Conservation (phyloP, 2,113 vertebrate species). For the Dicentrarchus labrax region DNA sequence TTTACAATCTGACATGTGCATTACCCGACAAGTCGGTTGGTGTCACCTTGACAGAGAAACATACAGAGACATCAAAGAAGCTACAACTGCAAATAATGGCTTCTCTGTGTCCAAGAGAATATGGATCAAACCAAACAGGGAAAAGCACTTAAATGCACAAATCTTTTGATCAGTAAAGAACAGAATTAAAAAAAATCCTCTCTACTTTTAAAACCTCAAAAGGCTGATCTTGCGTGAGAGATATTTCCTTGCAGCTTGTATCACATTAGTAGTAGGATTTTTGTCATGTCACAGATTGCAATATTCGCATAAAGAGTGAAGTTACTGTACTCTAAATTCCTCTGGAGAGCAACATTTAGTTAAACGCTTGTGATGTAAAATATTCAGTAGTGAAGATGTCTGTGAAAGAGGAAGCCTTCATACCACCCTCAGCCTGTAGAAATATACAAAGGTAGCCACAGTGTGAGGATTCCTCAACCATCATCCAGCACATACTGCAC, state of each 20-base stretch:
- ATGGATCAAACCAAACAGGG: slow-evolving; percentile 62
- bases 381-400: slow-evolving; percentile 34
- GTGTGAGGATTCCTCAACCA: background rate
- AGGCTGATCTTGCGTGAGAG: slow-evolving; percentile 19
- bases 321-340: slow-evolving; percentile 12
- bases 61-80: slow-evolving; percentile 47
- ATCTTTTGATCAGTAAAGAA: slow-evolving; percentile 56
- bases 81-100: slow-evolving; percentile 61
- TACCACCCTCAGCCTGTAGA: background rate
- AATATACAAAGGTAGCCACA: background rate
- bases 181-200: background rate
- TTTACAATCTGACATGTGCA: slow-evolving; percentile 44
- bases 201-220: slow-evolving; percentile 42
- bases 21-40: slow-evolving; percentile 41
- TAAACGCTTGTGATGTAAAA: slow-evolving; percentile 40
- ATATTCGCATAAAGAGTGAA: slow-evolving; percentile 12
- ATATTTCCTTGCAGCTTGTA: slow-evolving; percentile 19
- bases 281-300: slow-evolving; percentile 10
- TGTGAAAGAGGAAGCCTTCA: slow-evolving; percentile 19
- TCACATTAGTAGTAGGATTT: slow-evolving; percentile 9
- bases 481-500: background rate
- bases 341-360: slow-evolving; percentile 20
- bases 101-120: slow-evolving; percentile 55
- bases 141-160: slow-evolving; percentile 69
- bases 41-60: slow-evolving; percentile 64